Conservation (phyloP, 2,113 vertebrate species). For the Clupea harengus region DNA sequence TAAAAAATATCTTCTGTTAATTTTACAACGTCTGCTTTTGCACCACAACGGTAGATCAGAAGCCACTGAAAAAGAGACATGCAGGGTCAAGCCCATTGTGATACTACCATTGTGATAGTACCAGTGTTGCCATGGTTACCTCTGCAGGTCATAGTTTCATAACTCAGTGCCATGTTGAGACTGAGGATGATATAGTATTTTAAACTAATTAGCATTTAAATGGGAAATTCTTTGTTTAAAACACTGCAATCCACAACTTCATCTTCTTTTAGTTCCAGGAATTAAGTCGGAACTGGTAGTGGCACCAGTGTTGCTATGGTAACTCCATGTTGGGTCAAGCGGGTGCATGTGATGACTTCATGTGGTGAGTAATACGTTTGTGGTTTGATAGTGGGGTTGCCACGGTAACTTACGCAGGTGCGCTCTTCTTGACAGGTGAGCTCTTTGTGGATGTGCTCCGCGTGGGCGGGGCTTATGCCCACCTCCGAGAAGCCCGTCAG, state of each 20-base stretch:
- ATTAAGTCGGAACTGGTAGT: background rate
- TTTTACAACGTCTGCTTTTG: background rate
- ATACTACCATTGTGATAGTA: background rate
- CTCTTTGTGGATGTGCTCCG: constrained; percentile 84
- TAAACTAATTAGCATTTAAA: constrained; percentile 2
- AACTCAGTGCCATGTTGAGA: background rate
- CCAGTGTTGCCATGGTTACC: constrained; percentile 7
- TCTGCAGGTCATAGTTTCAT: constrained; percentile 3
- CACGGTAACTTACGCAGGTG: constrained; percentile 74
- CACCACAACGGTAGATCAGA: background rate
- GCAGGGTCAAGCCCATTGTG: background rate
- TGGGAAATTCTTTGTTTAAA: background rate
- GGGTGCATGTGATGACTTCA: background rate
- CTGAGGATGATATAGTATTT: background rate
- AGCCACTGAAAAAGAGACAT: background rate
- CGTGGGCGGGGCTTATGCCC: constrained; percentile 87
- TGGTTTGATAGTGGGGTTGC: background rate
- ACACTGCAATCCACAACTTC: background rate
- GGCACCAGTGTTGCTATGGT: background rate
- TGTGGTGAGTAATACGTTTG: background rate
- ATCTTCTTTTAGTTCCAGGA: background rate
- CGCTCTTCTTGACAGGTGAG: constrained; percentile 82
- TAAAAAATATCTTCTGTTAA: background rate
- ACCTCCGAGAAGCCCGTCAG: constrained; percentile 80
- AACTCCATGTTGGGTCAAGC: background rate